phyloP scores from a whole-genome alignment of 2,113 vertebrate genomes.

The Hucho hucho region DNA sequence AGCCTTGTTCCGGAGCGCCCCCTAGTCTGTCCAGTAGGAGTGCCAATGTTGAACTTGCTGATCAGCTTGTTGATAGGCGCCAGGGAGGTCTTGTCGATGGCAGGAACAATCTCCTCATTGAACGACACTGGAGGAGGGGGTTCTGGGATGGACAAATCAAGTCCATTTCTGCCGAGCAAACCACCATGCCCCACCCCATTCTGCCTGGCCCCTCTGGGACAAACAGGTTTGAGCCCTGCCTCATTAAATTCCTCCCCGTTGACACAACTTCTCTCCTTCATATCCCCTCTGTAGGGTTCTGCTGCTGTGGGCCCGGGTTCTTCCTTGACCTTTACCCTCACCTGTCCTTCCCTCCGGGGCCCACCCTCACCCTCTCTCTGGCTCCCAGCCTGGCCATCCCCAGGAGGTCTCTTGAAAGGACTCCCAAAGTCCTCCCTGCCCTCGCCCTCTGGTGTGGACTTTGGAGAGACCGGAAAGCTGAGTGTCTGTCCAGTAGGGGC shows the following conservation, averaged over 20 bases:
- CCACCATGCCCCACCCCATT: conserved; percentile 25
- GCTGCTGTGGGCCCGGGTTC: conserved; percentile 34
- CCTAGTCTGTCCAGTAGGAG: conserved; percentile 54
- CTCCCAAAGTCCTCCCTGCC: conserved; percentile 61
- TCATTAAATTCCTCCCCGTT: conserved; percentile 58
- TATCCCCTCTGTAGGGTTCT: conserved; percentile 10
- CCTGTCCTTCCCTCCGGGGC: conserved; percentile 20
- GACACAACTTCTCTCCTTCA: conserved; percentile 18
- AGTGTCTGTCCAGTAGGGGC: conserved; percentile 37
- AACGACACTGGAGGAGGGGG: conserved; percentile 10
- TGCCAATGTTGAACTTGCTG: conserved; percentile 79
- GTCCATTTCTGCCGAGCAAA: not conserved
- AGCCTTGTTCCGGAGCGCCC: conserved; percentile 69
- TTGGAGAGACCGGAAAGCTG: conserved; percentile 69
- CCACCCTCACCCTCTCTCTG: conserved; percentile 48
- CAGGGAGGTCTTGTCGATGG: conserved; percentile 85
- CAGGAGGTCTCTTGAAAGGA: conserved; percentile 72
- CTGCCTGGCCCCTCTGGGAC: conserved; percentile 14
- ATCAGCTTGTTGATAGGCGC: conserved; percentile 89
- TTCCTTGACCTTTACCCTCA: conserved; percentile 11
- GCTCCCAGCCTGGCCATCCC: conserved; percentile 73
- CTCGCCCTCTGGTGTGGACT: conserved; percentile 66
- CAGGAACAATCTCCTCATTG: conserved; percentile 9
- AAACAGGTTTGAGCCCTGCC: conserved; percentile 65
- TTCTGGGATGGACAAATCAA: conserved; percentile 35